These are phyloP conservation scores for Diadophis punctatus DNA, from an alignment of 2,113 vertebrate species.

Conservation along the genomic window DNA sequence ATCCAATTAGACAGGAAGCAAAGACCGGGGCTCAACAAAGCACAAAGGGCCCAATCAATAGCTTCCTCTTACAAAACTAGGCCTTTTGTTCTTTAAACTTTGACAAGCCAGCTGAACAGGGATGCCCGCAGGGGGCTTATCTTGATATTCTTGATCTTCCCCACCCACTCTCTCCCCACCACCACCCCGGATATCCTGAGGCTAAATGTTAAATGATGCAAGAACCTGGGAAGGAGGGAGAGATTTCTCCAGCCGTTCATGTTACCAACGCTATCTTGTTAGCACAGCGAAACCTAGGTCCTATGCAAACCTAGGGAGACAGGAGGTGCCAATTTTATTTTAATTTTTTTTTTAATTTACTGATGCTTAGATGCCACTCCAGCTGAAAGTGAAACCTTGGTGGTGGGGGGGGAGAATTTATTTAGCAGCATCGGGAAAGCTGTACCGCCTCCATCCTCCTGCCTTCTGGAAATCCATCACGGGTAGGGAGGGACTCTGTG, in stretches of 20 bases:
- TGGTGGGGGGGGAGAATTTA: neutral
- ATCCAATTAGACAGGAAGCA: slow-evolving; percentile 28
- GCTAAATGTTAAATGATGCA: neutral
- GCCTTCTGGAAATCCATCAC: neutral
- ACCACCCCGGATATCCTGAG: neutral
- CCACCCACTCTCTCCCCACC: neutral
- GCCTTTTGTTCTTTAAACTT: neutral
- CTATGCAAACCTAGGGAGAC: neutral
- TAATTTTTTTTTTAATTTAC: neutral
- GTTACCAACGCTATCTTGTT: neutral
- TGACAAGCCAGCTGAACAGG: slow-evolving; percentile 32
- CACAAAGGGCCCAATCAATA: slow-evolving; percentile 41
- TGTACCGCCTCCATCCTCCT: neutral
- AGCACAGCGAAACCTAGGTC: neutral
- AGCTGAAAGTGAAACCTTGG: neutral
- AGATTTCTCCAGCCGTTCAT: neutral
- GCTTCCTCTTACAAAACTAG: slow-evolving; percentile 33
- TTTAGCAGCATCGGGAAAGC: neutral
- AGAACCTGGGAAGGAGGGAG: neutral
- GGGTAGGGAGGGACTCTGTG: neutral
- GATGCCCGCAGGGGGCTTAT: neutral
- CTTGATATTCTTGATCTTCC: neutral
- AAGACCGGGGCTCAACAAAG: slow-evolving; percentile 27
- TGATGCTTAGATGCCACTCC: neutral
- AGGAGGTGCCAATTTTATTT: neutral